Conservation (phyloP, 2,888 invertebrate species). For the Clistopyga incitator region DNA sequence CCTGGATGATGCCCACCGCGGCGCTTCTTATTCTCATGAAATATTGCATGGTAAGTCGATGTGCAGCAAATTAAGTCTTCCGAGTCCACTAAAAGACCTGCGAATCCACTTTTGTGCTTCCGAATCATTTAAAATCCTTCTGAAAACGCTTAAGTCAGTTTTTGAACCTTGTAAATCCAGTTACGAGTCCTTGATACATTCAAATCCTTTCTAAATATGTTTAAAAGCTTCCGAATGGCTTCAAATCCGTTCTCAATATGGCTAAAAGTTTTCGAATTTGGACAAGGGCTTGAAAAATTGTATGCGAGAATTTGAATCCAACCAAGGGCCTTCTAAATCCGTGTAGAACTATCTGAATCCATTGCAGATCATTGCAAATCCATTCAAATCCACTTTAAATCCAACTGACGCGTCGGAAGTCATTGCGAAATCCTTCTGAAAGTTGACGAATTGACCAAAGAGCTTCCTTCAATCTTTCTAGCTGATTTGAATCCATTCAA, state of each 20-base stretch:
- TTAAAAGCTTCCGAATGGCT: neutral
- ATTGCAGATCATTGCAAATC: neutral
- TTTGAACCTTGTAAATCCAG: too few species aligned
- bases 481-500: neutral
- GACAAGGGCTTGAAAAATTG: neutral
- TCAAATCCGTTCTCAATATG: too few species aligned
- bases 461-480: neutral
- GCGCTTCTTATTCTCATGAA: slow-evolving; percentile 92
- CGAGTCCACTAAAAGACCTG: neutral
- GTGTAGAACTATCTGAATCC: neutral
- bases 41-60: slow-evolving; percentile 87
- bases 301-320: neutral
- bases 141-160: neutral
- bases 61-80: neutral
- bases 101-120: neutral
- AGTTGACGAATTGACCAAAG: neutral
- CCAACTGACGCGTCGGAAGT: neutral
- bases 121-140: neutral
- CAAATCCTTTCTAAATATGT: too few species aligned
- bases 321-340: neutral
- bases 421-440: neutral
- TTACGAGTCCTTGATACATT: too few species aligned
- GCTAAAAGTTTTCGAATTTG: neutral
- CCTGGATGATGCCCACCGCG: slow-evolving; percentile 96
- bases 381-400: neutral